Conservation (phyloP, 2,797 vertebrate genomes). For the Kryptopterus vitreolus region DNA sequence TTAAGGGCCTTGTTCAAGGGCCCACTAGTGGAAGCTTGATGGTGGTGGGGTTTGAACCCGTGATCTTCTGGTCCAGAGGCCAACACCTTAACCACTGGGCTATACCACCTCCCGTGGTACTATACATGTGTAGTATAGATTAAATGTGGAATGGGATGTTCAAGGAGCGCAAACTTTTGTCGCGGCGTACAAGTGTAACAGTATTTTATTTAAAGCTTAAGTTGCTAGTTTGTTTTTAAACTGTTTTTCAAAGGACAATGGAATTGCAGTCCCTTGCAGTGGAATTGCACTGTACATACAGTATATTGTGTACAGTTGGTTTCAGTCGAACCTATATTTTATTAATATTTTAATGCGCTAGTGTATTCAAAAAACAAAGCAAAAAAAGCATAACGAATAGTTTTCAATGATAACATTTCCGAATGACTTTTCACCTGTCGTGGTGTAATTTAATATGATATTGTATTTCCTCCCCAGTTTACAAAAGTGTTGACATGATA, state of each 20-base stretch:
- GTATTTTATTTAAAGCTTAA: too few relatives aligned
- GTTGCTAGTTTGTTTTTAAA: not conserved
- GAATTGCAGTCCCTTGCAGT: not conserved
- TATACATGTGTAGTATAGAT: too few relatives aligned
- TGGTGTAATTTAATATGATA: not conserved
- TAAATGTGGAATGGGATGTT: too few relatives aligned
- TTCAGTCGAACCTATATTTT: not conserved
- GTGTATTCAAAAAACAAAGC: not conserved
- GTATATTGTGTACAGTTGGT: not conserved
- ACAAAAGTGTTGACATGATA: not conserved
- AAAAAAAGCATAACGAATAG: not conserved
- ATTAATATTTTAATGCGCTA: not conserved
- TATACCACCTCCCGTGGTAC: too few relatives aligned
- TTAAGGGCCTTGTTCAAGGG: too few relatives aligned
- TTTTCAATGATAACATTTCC: not conserved
- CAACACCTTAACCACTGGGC: too few relatives aligned
- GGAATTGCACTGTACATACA: not conserved
- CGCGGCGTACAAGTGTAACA: not conserved
- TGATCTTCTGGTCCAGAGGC: too few relatives aligned
- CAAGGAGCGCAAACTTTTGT: not conserved
- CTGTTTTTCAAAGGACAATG: not conserved
- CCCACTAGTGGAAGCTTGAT: too few relatives aligned
- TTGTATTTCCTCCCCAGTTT: not conserved
- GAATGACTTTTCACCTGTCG: too few relatives aligned
- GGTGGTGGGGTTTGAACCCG: too few relatives aligned